A percentile compares a stretch with the other conserved stretches of the same genome.
phyloP scores from a whole-genome alignment of 2,888 invertebrate genomes.

The Cryptocheilus praepositus region DNA sequence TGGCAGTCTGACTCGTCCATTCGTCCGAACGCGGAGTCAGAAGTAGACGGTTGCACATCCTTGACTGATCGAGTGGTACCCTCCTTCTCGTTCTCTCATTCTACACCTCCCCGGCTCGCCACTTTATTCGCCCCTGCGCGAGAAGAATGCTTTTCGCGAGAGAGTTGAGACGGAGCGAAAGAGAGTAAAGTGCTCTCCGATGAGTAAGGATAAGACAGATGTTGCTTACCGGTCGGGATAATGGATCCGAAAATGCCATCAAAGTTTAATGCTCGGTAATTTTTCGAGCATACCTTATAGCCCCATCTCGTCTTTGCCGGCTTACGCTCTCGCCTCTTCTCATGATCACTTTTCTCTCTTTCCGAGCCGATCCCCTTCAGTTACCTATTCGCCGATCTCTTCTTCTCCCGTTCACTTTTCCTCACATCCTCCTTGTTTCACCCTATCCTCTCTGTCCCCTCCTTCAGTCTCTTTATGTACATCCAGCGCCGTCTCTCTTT shows the following conservation, averaged over 20 bases:
- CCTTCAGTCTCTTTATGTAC: slow-evolving; percentile 31
- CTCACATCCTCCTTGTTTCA: slow-evolving; percentile 34
- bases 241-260: slow-evolving; percentile 24
- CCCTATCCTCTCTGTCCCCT: slow-evolving; percentile 37
- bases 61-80: slow-evolving; percentile 24
- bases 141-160: too few relatives aligned
- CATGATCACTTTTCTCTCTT: too few relatives aligned
- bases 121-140: too few relatives aligned
- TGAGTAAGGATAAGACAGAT: slow-evolving; percentile 13
- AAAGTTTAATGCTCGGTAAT: slow-evolving; percentile 19
- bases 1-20: too few relatives aligned
- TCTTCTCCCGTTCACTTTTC: slow-evolving; percentile 12
- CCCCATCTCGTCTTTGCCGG: slow-evolving; percentile 22
- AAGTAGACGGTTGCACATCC: slow-evolving; percentile 16
- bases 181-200: background rate
- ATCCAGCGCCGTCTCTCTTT: slow-evolving; percentile 25
- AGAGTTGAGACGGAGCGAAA: background rate
- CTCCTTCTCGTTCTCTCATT: background rate
- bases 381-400: slow-evolving; percentile 11
- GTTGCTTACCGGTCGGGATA: slow-evolving; percentile 3
- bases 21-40: slow-evolving; percentile 10
- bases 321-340: slow-evolving; percentile 10
- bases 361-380: too few relatives aligned
- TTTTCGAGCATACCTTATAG: background rate
- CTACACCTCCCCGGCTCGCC: too few relatives aligned